Evolutionary conservation across 2,888 invertebrate genomes (phyloP).

Genomic region (Hecatera dysodea): DNA sequence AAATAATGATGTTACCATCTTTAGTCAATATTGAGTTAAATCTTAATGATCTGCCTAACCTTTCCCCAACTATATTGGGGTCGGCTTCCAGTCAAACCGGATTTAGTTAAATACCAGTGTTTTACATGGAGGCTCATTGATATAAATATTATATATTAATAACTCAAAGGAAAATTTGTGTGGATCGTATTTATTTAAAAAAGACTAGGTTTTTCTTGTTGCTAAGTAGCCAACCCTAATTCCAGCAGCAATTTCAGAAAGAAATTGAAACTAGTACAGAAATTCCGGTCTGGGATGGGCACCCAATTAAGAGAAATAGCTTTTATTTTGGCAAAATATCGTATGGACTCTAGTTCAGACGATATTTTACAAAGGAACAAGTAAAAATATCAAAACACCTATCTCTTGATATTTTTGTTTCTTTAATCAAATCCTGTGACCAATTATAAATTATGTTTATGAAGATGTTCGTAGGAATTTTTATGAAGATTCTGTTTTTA

Average conservation of each 20-base stretch:
- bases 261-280: slow-evolving; percentile 44
- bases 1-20: no score
- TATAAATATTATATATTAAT: background rate
- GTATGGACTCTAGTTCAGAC: slow-evolving; percentile 9
- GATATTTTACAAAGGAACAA: no score
- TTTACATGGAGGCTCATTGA: no score
- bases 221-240: slow-evolving; percentile 35
- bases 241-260: slow-evolving; percentile 21
- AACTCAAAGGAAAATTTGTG: background rate
- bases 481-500: background rate
- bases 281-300: slow-evolving; percentile 44
- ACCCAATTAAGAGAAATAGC: slow-evolving; percentile 39
- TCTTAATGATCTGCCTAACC: no score
- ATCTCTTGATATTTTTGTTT: no score
- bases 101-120: no score
- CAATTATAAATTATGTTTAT: slow-evolving; percentile 20
- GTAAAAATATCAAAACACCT: no score
- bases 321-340: slow-evolving; percentile 34
- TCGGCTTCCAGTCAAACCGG: no score
- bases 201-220: background rate
- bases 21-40: no score
- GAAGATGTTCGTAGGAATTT: background rate
- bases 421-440: slow-evolving; percentile 13
- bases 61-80: no score
- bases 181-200: background rate